Percentiles rank a stretch among this genome's conserved stretches.
Evolutionary conservation across 1,140 invertebrate species (phyloP).

Genomic region (Drosophila eugracilis): DNA sequence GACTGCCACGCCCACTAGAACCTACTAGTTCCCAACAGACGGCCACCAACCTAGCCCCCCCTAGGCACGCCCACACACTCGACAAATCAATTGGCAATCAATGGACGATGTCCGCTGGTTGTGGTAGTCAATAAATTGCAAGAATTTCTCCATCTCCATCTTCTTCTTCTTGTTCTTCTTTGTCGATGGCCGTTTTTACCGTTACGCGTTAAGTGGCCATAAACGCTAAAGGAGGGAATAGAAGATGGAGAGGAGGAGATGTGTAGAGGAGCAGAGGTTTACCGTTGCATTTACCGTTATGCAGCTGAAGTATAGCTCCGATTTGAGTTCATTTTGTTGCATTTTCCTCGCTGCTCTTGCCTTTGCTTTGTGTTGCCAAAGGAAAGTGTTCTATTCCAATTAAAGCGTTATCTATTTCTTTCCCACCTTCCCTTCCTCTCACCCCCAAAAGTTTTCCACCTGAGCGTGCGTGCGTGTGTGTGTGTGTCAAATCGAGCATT

Average conservation of each 20-base stretch:
- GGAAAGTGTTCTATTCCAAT: slow-evolving; percentile 21
- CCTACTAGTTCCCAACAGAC: background rate
- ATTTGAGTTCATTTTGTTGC: background rate
- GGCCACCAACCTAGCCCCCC: background rate
- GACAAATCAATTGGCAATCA: slow-evolving; percentile 74
- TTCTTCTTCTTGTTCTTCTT: too few relatives aligned
- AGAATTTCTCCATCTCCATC: slow-evolving; percentile 14
- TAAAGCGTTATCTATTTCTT: slow-evolving; percentile 7
- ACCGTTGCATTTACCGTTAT: slow-evolving; percentile 20
- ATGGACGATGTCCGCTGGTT: slow-evolving; percentile 42
- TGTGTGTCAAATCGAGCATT: slow-evolving; percentile 59
- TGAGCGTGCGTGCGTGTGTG: slow-evolving; percentile 5
- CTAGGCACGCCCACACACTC: slow-evolving; percentile 20
- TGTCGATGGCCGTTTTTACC: slow-evolving; percentile 8
- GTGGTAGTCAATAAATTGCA: slow-evolving; percentile 45
- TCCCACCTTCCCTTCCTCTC: too few relatives aligned
- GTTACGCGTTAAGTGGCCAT: slow-evolving; percentile 61
- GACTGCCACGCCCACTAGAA: slow-evolving; percentile 26
- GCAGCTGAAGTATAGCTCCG: background rate
- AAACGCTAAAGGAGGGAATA: slow-evolving; percentile 9
- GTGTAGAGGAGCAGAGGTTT: too few relatives aligned
- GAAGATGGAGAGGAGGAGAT: too few relatives aligned
- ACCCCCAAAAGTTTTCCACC: too few relatives aligned
- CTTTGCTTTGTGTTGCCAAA: background rate
- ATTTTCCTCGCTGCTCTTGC: background rate